Evolutionary conservation across 2,113 vertebrate species (phyloP).

Genomic region (Zapornia atra): DNA sequence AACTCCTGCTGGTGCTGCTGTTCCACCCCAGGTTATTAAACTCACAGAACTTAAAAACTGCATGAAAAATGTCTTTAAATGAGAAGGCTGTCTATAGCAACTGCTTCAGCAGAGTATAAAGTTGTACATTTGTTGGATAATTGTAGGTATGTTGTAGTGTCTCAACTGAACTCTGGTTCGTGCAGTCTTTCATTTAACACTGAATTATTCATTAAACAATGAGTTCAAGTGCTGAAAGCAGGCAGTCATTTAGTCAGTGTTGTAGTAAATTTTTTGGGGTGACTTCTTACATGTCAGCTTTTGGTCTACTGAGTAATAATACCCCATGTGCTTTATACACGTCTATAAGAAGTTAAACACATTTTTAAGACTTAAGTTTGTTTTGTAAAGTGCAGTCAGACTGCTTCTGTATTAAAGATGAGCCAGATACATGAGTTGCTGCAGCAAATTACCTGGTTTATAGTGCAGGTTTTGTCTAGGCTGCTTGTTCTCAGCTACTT

Average conservation of each 20-base stretch:
- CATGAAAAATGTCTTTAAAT: background rate
- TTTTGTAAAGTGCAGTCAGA: background rate
- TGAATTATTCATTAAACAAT: constrained; percentile 28
- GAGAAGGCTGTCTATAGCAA: background rate
- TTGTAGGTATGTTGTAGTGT: background rate
- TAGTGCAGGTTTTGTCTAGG: background rate
- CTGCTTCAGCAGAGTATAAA: background rate
- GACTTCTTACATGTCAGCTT: background rate
- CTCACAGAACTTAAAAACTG: background rate
- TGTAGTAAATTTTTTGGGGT: background rate
- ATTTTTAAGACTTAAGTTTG: background rate
- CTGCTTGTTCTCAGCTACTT: background rate
- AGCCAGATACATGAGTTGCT: background rate
- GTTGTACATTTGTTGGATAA: background rate
- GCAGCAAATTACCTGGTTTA: background rate
- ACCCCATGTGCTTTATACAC: background rate
- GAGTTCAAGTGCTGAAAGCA: constrained; percentile 10
- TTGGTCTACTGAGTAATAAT: background rate
- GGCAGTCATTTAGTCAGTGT: background rate
- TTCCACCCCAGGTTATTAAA: background rate
- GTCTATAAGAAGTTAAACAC: background rate
- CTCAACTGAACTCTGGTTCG: background rate
- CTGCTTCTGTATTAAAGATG: background rate
- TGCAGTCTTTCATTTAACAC: background rate
- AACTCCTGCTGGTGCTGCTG: background rate